Percentiles rank a stretch among this genome's conserved stretches.
Evolutionary conservation across 2,888 invertebrate genomes (phyloP).

Genomic region (Epinotia ramella): DNA sequence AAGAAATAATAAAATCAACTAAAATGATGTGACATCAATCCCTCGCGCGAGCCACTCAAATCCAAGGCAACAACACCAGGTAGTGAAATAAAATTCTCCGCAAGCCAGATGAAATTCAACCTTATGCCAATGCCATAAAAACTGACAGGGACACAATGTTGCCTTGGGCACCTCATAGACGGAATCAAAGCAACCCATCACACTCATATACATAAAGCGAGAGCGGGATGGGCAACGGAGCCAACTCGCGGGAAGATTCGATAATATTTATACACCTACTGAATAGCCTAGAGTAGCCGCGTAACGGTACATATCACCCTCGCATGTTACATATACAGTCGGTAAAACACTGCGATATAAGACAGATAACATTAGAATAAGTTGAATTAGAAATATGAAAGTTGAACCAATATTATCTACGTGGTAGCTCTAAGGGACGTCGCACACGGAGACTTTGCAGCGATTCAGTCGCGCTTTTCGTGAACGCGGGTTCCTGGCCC

Average conservation of each 20-base stretch:
- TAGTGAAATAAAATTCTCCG: background rate
- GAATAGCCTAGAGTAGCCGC: conserved; percentile 7
- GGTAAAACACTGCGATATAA: conserved; percentile 2
- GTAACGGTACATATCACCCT: conserved; percentile 13
- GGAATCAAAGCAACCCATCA: background rate
- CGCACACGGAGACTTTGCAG: too few species aligned
- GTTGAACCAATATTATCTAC: background rate
- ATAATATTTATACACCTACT: conserved; percentile 11
- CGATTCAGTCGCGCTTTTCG: too few species aligned
- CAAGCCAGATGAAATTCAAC: too few species aligned
- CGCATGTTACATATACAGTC: background rate
- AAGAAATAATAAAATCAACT: conserved; percentile 57
- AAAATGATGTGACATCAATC: conserved; percentile 45
- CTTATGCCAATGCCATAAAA: too few species aligned
- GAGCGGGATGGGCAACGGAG: background rate
- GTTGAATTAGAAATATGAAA: conserved; percentile 2
- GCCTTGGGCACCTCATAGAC: background rate
- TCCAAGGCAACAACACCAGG: background rate
- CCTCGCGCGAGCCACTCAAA: conserved; percentile 12
- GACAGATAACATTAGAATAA: conserved; percentile 10
- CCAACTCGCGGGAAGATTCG: conserved; percentile 8
- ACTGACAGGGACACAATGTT: background rate
- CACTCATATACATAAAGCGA: background rate
- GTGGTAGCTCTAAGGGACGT: background rate
- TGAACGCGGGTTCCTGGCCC: too few species aligned